phyloP scores from a whole-genome alignment of 2,888 invertebrate species.

The Cerastis rubricosa region DNA sequence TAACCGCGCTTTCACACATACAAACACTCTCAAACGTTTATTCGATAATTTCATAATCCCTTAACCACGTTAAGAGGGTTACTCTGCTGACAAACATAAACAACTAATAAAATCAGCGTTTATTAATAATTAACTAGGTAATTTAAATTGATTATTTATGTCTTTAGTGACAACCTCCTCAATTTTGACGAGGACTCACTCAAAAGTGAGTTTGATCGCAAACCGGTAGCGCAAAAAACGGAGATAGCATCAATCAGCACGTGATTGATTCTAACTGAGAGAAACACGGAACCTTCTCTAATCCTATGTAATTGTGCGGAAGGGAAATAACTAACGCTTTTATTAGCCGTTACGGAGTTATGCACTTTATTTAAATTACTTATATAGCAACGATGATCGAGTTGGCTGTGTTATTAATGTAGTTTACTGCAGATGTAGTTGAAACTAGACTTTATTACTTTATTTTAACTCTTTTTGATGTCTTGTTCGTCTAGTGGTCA shows the following conservation, averaged over 20 bases:
- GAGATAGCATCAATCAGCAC: slow-evolving; percentile 46
- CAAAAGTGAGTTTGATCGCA: not conserved
- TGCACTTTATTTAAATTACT: slow-evolving; percentile 20
- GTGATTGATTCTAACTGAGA: slow-evolving; percentile 52
- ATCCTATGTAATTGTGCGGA: slow-evolving; percentile 56
- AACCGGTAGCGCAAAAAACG: slow-evolving; percentile 37
- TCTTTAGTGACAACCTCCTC: too few species aligned
- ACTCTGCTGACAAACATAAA: too few species aligned
- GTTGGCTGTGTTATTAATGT: not conserved
- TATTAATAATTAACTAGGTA: too few species aligned
- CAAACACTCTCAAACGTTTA: too few species aligned
- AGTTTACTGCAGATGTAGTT: not conserved
- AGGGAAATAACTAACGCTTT: slow-evolving; percentile 33
- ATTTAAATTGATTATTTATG: too few species aligned
- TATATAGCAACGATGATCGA: slow-evolving; percentile 8
- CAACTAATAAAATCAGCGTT: too few species aligned
- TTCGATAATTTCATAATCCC: too few species aligned
- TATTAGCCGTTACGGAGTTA: slow-evolving; percentile 37
- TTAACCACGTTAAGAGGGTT: too few species aligned
- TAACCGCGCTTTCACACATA: too few species aligned
- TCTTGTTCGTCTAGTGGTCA: not conserved
- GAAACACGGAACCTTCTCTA: slow-evolving; percentile 63
- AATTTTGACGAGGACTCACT: too few species aligned
- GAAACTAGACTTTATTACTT: not conserved
- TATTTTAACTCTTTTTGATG: not conserved